A percentile compares a stretch with the other conserved stretches of the same genome.
Evolutionary conservation across 2,888 invertebrate species (phyloP).

Genomic region (Barypeithes pellucidus): DNA sequence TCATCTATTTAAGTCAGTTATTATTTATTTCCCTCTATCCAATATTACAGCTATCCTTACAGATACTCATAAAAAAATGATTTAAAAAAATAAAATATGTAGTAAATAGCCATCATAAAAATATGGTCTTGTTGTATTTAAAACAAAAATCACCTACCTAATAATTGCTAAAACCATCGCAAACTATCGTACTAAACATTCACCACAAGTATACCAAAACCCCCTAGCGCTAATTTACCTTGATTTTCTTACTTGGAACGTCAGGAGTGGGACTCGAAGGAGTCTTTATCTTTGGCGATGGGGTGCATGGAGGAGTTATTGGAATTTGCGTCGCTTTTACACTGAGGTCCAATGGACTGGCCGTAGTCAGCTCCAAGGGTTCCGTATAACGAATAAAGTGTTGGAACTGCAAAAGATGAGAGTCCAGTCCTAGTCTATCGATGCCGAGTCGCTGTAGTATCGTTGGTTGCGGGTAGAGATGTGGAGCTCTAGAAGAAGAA

Average conservation of each 20-base stretch:
- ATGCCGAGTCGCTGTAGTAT: constrained; percentile 64
- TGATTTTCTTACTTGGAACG: constrained; percentile 67
- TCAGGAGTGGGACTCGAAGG: constrained; percentile 59
- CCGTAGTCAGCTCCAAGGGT: constrained; percentile 73
- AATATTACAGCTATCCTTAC: no score
- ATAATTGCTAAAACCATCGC: no score
- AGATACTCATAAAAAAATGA: no score
- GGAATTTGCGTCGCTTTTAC: constrained; percentile 79
- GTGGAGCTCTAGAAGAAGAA: constrained; percentile 57
- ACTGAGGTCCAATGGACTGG: constrained; percentile 82
- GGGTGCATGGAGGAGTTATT: constrained; percentile 85
- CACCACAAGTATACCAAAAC: no score
- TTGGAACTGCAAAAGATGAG: constrained; percentile 62
- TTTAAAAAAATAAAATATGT: no score
- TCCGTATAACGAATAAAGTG: constrained; percentile 75
- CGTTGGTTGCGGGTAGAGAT: constrained; percentile 59
- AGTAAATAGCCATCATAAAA: no score
- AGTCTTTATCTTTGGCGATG: constrained; percentile 74
- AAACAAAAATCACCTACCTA: no score
- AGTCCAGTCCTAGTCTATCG: constrained; percentile 62
- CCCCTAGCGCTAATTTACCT: constrained; percentile 58
- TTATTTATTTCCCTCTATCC: no score
- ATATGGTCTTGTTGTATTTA: no score
- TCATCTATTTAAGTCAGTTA: no score
- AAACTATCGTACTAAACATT: no score